Evolutionary conservation across 2,113 vertebrate genomes (phyloP).

Genomic region (Gymnorhina tibicen): DNA sequence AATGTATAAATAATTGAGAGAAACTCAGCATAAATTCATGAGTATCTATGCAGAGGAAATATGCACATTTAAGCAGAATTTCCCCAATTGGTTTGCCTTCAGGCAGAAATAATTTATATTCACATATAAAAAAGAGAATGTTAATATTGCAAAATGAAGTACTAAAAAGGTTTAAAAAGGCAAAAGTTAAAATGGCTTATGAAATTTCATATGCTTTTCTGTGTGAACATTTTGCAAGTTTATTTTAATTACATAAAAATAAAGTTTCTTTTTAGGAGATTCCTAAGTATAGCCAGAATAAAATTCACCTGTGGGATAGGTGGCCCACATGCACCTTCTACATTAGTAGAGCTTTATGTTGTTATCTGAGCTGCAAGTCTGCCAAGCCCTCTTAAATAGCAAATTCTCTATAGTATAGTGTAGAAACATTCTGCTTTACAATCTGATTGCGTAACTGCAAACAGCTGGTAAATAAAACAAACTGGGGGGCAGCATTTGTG

Average conservation of each 20-base stretch:
- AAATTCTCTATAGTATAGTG: neutral
- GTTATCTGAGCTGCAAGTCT: neutral
- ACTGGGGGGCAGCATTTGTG: neutral
- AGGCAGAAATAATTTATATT: slow-evolving; percentile 34
- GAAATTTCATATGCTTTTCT: neutral
- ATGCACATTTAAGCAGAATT: slow-evolving; percentile 7
- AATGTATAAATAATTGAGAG: slow-evolving; percentile 5
- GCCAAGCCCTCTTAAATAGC: neutral
- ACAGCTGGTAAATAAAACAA: neutral
- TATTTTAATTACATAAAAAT: neutral
- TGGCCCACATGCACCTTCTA: neutral
- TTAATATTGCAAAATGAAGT: slow-evolving; percentile 31
- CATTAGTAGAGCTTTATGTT: neutral
- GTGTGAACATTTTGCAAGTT: neutral
- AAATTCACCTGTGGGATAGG: neutral
- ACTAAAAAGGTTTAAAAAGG: slow-evolving; percentile 8
- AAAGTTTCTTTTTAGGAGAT: neutral
- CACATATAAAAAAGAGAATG: neutral
- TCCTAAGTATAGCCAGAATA: neutral
- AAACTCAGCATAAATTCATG: neutral
- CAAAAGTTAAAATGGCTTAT: neutral
- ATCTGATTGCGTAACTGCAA: neutral
- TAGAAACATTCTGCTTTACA: neutral
- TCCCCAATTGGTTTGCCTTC: slow-evolving; percentile 18
- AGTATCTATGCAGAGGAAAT: slow-evolving; percentile 21